Conservation (phyloP, 2,797 vertebrate genomes). For the Margarornis squamiger region DNA sequence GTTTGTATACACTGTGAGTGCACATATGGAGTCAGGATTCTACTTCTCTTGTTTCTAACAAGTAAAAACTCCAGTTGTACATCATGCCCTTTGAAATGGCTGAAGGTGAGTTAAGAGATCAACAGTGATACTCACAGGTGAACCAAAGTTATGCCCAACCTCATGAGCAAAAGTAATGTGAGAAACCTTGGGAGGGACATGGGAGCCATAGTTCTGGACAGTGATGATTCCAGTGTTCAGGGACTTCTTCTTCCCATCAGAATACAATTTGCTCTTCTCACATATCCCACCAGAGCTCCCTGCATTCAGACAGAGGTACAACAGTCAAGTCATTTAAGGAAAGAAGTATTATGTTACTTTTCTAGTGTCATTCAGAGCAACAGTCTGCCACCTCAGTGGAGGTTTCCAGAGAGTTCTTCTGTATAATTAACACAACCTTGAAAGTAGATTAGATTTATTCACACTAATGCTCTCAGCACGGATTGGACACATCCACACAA, state of each 20-base stretch:
- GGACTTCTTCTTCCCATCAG: constrained; percentile 93
- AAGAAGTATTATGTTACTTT: neutral
- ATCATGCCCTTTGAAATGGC: neutral
- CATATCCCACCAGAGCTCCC: constrained; percentile 97
- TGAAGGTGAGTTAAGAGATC: neutral
- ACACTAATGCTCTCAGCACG: neutral
- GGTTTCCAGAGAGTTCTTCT: neutral
- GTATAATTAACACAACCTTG: neutral
- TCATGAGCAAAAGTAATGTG: constrained; percentile 98
- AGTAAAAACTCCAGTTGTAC: neutral
- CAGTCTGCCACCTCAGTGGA: neutral
- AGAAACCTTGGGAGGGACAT: constrained; percentile 96
- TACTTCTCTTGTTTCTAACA: neutral
- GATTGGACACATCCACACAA: neutral
- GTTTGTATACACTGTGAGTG: neutral
- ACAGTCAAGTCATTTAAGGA: neutral
- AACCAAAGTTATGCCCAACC: constrained; percentile 98
- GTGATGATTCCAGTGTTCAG: constrained; percentile 98
- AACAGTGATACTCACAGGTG: constrained; percentile 86
- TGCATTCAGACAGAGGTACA: constrained; percentile 60
- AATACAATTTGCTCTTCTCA: constrained; percentile 91
- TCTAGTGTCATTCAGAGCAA: neutral
- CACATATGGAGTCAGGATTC: neutral
- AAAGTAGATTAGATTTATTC: neutral
- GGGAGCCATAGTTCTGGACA: constrained; percentile 96